Evolutionary conservation across 2,113 vertebrate genomes (phyloP), one percentile per base, ranked within the genome.

Genomic region (Onychostruthus taczanowskii): DNA sequence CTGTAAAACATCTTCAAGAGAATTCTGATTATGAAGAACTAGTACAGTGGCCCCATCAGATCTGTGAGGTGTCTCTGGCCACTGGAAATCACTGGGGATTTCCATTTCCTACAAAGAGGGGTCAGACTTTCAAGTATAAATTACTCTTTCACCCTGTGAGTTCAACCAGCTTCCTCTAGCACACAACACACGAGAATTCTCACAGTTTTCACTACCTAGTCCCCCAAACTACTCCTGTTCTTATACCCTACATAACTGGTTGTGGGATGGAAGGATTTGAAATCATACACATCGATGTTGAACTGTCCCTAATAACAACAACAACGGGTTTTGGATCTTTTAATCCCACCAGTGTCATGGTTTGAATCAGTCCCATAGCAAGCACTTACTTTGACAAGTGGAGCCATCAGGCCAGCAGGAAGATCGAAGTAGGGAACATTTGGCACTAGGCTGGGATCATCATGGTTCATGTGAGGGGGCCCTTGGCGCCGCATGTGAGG

Each of bases 371-470:
- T 16, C 46, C 20, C 41, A 4, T 0, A 11, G 30, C 63, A 17
- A 80, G 23, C 58, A 63, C 96, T 92, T 93, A 99, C 99, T 97
- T 99, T 99, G 55, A 99, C 99, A 1, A 99, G 98, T 0, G 99
- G 99, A 35, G 99, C 99, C 99, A 99, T 99, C 58, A 99, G 98
- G 30, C 99, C 99, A 0, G 99, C 99, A 1, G 99, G 99, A n/a
- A 99, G 98, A 67, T 99, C 99, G 2, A 99, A 99, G 97, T 99
- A 99, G 49, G 99, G 99, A 13, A 99, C 99, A 0, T 99, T 99
- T 47, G 99, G 99, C 64, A 99, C 99, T 95, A 99, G 98, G 30
- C 99, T 99, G 24, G 99, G 99, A 88, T 99, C 99, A 0, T 99
- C 99, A 0, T 99, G 99, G 96, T 97, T 98, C 96, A 99, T 97